These are phyloP conservation scores for Plebejus anna DNA, from an alignment of 2,888 invertebrate genomes.

Conservation along the genomic window DNA sequence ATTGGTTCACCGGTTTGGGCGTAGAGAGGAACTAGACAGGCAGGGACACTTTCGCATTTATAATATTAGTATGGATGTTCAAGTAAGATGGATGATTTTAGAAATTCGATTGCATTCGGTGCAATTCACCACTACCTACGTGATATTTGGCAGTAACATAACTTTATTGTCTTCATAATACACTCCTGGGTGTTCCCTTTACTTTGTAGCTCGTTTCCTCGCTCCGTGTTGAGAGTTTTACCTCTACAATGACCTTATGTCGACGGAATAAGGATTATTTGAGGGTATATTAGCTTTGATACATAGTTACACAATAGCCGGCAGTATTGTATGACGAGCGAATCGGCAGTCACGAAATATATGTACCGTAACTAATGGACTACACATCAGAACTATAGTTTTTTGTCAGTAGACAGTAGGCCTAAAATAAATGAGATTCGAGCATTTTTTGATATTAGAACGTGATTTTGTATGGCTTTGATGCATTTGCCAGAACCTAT, in stretches of 20 bases:
- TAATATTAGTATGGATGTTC: no score
- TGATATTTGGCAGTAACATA: no score
- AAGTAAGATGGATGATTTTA: no score
- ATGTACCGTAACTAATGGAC: conserved; percentile 11
- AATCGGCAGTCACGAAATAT: conserved; percentile 5
- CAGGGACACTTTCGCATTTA: no score
- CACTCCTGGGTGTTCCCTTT: not conserved
- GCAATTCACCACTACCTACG: no score
- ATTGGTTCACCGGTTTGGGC: no score
- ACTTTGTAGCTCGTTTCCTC: not conserved
- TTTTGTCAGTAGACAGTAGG: not conserved
- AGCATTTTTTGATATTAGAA: not conserved
- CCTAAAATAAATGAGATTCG: not conserved
- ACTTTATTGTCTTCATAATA: not conserved
- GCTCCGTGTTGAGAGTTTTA: not conserved
- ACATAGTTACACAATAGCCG: conserved; percentile 4
- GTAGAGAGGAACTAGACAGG: no score
- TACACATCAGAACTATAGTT: not conserved
- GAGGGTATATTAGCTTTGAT: not conserved
- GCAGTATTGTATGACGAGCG: not conserved
- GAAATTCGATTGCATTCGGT: no score
- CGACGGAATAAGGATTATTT: not conserved
- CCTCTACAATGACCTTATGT: no score
- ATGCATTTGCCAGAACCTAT: not conserved
- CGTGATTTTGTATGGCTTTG: not conserved